Conservation (phyloP, 1,140 invertebrate genomes). For the Euwallacea similis region DNA sequence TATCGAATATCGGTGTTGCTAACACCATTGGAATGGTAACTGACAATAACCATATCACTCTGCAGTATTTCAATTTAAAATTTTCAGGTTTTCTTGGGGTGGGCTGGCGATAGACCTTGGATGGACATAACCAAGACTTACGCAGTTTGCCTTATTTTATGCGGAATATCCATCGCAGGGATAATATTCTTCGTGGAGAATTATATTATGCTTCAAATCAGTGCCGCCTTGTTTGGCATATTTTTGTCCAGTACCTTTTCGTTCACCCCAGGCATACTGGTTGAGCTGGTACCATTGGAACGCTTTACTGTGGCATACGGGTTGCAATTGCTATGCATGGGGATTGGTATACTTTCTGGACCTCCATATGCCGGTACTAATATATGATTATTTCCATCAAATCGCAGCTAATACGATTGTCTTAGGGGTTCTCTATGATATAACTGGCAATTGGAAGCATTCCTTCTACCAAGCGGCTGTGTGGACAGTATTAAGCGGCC, state of each 20-base stretch:
- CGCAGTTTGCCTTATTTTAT: slow-evolving; percentile 73
- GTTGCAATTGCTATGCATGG: slow-evolving; percentile 82
- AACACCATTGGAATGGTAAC: slow-evolving; percentile 89
- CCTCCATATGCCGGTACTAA: slow-evolving; percentile 62
- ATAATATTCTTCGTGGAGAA: slow-evolving; percentile 71
- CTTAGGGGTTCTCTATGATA: slow-evolving; percentile 69
- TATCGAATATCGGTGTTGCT: slow-evolving; percentile 81
- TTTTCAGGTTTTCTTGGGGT: slow-evolving; percentile 77
- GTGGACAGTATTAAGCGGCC: slow-evolving; percentile 74
- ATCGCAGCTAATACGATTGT: background rate
- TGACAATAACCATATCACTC: slow-evolving; percentile 14
- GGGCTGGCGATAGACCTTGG: slow-evolving; percentile 86
- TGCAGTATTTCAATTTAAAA: slow-evolving; percentile 1
- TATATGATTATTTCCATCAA: slow-evolving; percentile 3
- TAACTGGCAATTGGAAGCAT: slow-evolving; percentile 69
- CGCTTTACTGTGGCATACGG: slow-evolving; percentile 88
- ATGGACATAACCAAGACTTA: slow-evolving; percentile 82
- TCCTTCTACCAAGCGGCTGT: slow-evolving; percentile 76
- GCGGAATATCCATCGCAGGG: slow-evolving; percentile 69
- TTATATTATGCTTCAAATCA: slow-evolving; percentile 61
- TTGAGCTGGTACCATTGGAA: slow-evolving; percentile 76
- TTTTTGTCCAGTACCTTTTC: slow-evolving; percentile 86
- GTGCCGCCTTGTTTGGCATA: slow-evolving; percentile 73
- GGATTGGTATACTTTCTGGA: slow-evolving; percentile 65
- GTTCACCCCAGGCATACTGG: slow-evolving; percentile 84